Base-by-base conservation (phyloP, 2,113 vertebrate genomes). In the Rattus rattus region DNA sequence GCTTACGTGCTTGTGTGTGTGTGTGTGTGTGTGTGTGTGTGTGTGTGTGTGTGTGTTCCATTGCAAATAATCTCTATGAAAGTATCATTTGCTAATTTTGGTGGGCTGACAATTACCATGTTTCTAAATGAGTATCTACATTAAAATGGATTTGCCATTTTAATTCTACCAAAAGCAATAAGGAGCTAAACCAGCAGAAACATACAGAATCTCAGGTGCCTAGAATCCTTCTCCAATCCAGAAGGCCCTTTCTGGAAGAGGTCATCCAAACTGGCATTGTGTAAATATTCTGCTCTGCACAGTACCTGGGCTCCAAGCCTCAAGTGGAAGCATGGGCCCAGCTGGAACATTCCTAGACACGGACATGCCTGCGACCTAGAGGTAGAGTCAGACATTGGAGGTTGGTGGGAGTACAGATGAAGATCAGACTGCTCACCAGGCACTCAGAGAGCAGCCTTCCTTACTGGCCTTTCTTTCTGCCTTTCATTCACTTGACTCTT, bases 81-180 rank as follows among this genome's bases (percentile, higher is more conserved):
- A 56, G 0, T 49, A 67, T 3, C 4, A 69, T 30, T 49, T 83
- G 33, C 52, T 88, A 26, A 88, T 54, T 49, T 90, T 63, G 47
- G 14, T 73, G 17, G 56, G 11, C 12, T 87, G 65, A n/a, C 5
- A 59, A 85, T 70, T 63, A 76, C 67, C 73, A 67, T 11, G 28
- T 95, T 76, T 93, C 30, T 91, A 94, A 76, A n/a, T 13, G 59
- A 65, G 0, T 75, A 54, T 65, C 2, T 39, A 69, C n/a, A 24
- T 86, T 30, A 94, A 65, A 79, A 19, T 93, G 12, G 0, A 91
- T 72, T 91, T 88, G 84, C 20, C 43, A 91, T 81, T 49, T 94
- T 72, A 67, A 54, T 4, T 3, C 30, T 39, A 70, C 63, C 19
- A 8, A 39, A 33, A 33, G 12, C 12, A 69, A 69, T 65, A 69